A percentile compares a stretch with the other conserved stretches of the same genome.
These are phyloP conservation scores for Frankliniella fusca DNA, from an alignment of 2,888 invertebrate species.

Conservation along the genomic window DNA sequence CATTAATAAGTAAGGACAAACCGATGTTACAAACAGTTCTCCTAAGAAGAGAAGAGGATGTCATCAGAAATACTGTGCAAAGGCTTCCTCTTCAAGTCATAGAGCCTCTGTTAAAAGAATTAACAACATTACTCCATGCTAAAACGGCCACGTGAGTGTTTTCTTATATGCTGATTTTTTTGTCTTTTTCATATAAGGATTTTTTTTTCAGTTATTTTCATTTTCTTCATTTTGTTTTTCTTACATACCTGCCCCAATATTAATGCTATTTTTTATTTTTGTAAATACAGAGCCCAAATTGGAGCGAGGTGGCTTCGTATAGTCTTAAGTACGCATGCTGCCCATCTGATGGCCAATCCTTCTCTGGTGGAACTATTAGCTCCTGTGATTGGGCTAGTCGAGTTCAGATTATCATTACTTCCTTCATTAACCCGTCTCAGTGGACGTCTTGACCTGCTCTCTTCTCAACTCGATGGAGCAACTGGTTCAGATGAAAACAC, in stretches of 20 bases:
- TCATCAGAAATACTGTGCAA: conserved; percentile 69
- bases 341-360: conserved; percentile 59
- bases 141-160: conserved; percentile 63
- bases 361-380: conserved; percentile 55
- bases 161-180: conserved; percentile 29
- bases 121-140: conserved; percentile 63
- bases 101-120: conserved; percentile 65
- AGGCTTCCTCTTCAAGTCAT: conserved; percentile 73
- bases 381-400: conserved; percentile 56
- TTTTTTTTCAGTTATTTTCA: conserved; percentile 30
- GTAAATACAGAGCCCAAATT: conserved; percentile 53
- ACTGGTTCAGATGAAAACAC: conserved; percentile 46
- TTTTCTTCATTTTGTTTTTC: conserved; percentile 14
- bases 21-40: conserved; percentile 69
- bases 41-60: conserved; percentile 58
- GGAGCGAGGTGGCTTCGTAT: conserved; percentile 58
- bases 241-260: no score
- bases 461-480: conserved; percentile 50
- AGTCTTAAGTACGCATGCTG: conserved; percentile 57
- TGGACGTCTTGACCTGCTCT: conserved; percentile 59
- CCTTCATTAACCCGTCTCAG: conserved; percentile 55
- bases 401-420: conserved; percentile 53
- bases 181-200: background rate
- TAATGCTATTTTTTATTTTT: conserved; percentile 35
- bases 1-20: conserved; percentile 78